Evolutionary conservation across 2,888 invertebrate species (phyloP), one percentile per base, ranked within the genome.

Genomic region (Microchrysa polita): DNA sequence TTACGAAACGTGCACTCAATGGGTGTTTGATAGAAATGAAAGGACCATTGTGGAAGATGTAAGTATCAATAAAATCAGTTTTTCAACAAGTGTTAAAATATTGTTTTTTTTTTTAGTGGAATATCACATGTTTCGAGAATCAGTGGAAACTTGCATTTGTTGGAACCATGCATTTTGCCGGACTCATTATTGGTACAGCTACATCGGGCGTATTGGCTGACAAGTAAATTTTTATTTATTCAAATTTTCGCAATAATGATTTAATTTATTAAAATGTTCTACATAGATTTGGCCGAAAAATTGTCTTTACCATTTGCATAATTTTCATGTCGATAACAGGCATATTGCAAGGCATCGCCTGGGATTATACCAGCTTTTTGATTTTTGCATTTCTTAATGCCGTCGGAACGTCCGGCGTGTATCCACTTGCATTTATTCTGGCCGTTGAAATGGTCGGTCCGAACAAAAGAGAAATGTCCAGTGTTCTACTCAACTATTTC

Each of bases 381-480:
- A 77, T 84, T 7, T 86, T 89, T 78, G 86, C 88, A 4, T 86
- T 88, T 76, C 78, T 89, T 0, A 89, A 89, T 79, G 88, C 89
- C 0, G 81, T 88, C n/a, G 89, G 89, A n/a, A 88, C 88, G 1
- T 86, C 89, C 0, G 89, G 89, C 42, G 88, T 89, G 16, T 89
- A 88, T 80, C 88, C 89, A 0, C 78, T 89, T 63, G 89, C 89
- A 9, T 89, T 89, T 78, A 88, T 89, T 65, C 85, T 89, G 59
- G 88, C 89, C 53, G 88, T 90, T 53, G 91, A 91, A 84, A 86
- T 90, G 85, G 90, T 90, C 55, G 90, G 90, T 0, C 87, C 87
- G 16, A 85, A 84, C 34, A 88, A 87, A 79, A 85, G 90, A 10
- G 89, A 90, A 81, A 85, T 90, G 81, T 88, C 89, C 48, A 89